These are phyloP conservation scores for Silurus aristotelis DNA, from an alignment of 2,797 vertebrate species.

Conservation along the genomic window DNA sequence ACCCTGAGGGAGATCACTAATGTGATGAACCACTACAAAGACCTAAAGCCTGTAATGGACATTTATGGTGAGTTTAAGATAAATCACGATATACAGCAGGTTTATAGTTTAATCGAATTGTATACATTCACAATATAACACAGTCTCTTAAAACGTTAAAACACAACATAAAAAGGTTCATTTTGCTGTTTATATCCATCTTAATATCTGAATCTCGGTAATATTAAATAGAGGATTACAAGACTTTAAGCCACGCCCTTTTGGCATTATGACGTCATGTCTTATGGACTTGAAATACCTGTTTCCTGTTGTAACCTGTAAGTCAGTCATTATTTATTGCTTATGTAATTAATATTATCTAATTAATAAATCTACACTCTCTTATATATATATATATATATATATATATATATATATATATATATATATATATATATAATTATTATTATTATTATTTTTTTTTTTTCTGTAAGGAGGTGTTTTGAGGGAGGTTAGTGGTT, in stretches of 20 bases:
- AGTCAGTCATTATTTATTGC: too few relatives aligned
- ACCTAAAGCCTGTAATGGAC: constrained; percentile 93
- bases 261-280: neutral
- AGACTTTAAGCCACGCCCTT: neutral
- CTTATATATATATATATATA: too few relatives aligned
- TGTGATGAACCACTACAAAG: constrained; percentile 90
- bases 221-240: neutral
- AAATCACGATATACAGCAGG: neutral
- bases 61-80: constrained; percentile 80
- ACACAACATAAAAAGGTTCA: neutral
- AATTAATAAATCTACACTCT: too few relatives aligned
- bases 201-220: neutral
- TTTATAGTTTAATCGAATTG: neutral
- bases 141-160: neutral
- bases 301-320: too few relatives aligned
- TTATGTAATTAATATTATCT: too few relatives aligned
- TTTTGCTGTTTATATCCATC: neutral
- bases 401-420: too few relatives aligned
- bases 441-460: too few relatives aligned
- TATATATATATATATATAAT: too few relatives aligned
- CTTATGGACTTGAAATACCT: neutral
- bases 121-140: neutral
- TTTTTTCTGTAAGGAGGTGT: too few relatives aligned
- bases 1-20: constrained; percentile 88
- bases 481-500: too few relatives aligned